Evolutionary conservation across 2,888 invertebrate genomes (phyloP).

Genomic region (Brachylomia viminalis): DNA sequence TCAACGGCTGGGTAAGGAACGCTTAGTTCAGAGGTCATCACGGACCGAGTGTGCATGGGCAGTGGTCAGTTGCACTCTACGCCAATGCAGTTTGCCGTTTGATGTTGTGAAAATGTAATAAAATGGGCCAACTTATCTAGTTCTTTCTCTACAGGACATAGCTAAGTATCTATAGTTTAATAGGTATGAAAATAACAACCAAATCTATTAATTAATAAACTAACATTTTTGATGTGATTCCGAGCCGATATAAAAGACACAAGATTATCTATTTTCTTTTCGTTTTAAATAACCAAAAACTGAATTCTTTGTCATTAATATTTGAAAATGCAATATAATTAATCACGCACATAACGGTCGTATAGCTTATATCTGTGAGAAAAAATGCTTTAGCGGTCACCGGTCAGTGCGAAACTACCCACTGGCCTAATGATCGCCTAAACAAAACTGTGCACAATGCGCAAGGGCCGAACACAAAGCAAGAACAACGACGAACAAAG

Average conservation of each 20-base stretch:
- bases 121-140: constrained; percentile 3
- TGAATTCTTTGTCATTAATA: neutral
- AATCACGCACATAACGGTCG: constrained; percentile 79
- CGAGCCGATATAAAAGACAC: neutral
- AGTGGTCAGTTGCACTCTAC: constrained; percentile 66
- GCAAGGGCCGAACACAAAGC: constrained; percentile 79
- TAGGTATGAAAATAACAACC: too few relatives aligned
- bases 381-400: constrained; percentile 80
- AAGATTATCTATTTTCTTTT: neutral
- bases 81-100: constrained; percentile 67
- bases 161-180: too few relatives aligned
- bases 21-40: constrained; percentile 82
- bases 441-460: constrained; percentile 83
- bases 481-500: constrained; percentile 83
- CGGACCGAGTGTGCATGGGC: constrained; percentile 65
- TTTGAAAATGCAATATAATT: constrained; percentile 62
- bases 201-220: too few relatives aligned
- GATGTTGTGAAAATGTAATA: constrained; percentile 60
- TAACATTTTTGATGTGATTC: neutral
- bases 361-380: constrained; percentile 81
- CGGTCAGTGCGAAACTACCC: constrained; percentile 87
- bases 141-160: too few relatives aligned
- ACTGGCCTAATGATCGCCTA: constrained; percentile 87
- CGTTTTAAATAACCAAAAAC: neutral
- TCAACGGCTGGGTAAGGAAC: constrained; percentile 74